These are phyloP conservation scores for Sciurus carolinensis DNA, from an alignment of 2,797 vertebrate genomes.

Conservation along the genomic window DNA sequence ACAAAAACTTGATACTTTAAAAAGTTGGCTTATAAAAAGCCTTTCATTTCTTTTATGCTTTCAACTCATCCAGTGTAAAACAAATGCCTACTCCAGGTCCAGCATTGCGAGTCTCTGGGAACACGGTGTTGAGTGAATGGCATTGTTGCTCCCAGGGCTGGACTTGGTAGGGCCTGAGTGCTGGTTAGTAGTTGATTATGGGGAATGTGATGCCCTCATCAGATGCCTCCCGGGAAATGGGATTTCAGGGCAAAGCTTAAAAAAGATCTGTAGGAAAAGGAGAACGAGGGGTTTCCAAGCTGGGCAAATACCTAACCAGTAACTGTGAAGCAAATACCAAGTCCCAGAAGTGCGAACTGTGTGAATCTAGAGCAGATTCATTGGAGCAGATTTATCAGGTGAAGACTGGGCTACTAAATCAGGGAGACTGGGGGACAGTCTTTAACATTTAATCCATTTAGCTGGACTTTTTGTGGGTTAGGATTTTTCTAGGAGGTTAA, in stretches of 20 bases:
- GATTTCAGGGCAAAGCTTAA: neutral
- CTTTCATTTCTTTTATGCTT: neutral
- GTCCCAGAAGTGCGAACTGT: neutral
- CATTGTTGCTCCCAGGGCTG: neutral
- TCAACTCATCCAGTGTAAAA: neutral
- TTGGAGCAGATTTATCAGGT: neutral
- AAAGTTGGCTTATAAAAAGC: conserved; percentile 7
- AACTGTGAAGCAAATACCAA: neutral
- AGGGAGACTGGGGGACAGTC: neutral
- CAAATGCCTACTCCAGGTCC: accelerated
- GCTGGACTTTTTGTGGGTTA: neutral
- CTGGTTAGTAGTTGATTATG: neutral
- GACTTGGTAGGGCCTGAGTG: neutral
- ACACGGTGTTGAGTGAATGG: neutral
- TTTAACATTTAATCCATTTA: neutral
- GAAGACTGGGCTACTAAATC: neutral
- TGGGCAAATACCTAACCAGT: neutral
- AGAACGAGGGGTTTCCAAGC: neutral
- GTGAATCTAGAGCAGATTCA: neutral
- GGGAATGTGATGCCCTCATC: neutral
- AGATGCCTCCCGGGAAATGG: neutral
- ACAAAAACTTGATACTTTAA: neutral
- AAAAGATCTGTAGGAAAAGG: neutral
- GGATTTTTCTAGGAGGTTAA: neutral
- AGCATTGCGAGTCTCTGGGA: neutral